These are phyloP conservation scores for Sarotherodon lohbergeri DNA, from an alignment of 2,113 vertebrate genomes.

Conservation along the genomic window DNA sequence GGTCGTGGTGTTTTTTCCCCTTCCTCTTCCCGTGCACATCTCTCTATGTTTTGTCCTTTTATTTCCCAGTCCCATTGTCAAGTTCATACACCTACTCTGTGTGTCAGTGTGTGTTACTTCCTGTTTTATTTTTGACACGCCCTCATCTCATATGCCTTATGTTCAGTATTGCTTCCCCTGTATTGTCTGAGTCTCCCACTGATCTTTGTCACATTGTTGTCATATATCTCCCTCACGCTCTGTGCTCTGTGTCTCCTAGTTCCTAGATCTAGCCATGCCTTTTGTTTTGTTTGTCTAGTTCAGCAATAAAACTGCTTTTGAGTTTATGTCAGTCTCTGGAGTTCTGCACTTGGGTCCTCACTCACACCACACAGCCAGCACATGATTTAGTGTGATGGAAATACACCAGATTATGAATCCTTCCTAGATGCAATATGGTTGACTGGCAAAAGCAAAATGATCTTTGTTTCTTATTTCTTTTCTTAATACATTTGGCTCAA, in stretches of 20 bases:
- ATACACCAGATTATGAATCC: background rate
- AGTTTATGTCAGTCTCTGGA: background rate
- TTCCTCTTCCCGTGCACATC: background rate
- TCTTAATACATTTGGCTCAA: background rate
- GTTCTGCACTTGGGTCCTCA: background rate
- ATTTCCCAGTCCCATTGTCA: background rate
- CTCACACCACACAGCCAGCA: background rate
- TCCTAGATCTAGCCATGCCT: background rate
- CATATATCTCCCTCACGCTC: background rate
- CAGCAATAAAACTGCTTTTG: background rate
- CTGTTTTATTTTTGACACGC: fast-evolving
- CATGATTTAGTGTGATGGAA: background rate
- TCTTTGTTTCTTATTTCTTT: background rate
- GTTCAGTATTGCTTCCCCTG: background rate
- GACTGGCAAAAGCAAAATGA: background rate
- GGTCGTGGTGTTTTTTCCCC: background rate
- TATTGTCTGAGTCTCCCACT: background rate
- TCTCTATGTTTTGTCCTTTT: background rate
- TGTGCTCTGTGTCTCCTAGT: background rate
- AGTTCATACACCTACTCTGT: background rate
- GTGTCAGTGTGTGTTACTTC: background rate
- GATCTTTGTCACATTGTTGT: background rate
- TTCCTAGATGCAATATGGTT: background rate
- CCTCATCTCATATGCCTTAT: background rate
- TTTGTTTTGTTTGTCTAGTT: background rate